Base-by-base conservation (phyloP, 1,140 invertebrate species). In the Atta cephalotes region DNA sequence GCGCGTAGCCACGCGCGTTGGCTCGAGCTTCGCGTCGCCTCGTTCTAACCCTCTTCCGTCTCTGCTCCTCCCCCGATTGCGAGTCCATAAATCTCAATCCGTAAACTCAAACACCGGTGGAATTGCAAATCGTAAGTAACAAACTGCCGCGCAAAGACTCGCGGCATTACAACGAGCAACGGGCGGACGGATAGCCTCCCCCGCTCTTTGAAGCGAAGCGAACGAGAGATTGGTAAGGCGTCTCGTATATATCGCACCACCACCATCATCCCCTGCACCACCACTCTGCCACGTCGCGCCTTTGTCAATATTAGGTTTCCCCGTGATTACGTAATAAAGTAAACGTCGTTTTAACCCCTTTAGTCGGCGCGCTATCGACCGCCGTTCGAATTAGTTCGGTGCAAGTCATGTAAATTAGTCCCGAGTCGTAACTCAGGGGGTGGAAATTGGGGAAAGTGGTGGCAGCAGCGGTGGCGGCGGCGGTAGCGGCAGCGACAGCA, bases 331-430 rank as follows among this genome's bases (percentile, higher is more conserved):
- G 76, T 91, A 91, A 91, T 91, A 91, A 90, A 91, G 87, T 90
- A 91, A 91, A 90, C 89, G 87, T 88, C 90, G 79, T 88, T 90
- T 90, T 78, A 88, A 86, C 87, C 90, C 79, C 79, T 88, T 91
- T 78, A 88, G 62, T 82, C 76, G 28, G 63, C 65, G 63, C 65
- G 81, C 77, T 82, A 91, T 91, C 89, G 89, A 91, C 85, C 89
- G 87, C 70, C 72, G 39, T 76, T 86, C 78, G 89, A 91, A 91
- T 91, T 91, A 91, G 78, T 89, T 77, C 66, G 82, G 79, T 76
- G 89, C 89, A 70, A 90, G 89, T 90, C 89, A 91, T 91, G 89
- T 90, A 91, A 91, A 91, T 91, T 91, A 91, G 87, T 88, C 65
- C 53, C 77, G 51, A 84, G 58, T 86, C 88, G 70, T 87, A 90